phyloP scores from a whole-genome alignment of 2,113 vertebrate species.

The Urocitellus parryii region DNA sequence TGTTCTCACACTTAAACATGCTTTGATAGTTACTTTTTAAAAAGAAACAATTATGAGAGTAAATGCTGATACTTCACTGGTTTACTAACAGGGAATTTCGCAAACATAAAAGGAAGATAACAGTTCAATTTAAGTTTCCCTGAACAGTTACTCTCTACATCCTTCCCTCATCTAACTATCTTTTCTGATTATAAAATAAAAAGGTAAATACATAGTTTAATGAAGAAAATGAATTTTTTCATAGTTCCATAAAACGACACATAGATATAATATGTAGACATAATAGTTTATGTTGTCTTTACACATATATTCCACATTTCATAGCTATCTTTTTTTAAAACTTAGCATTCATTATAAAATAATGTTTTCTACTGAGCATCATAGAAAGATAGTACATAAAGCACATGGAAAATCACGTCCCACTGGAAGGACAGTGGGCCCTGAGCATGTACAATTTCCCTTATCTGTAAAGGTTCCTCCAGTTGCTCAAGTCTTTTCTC shows the following conservation, averaged over 20 bases:
- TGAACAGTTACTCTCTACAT: neutral
- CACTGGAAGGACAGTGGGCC: too few species aligned
- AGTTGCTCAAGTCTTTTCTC: too few species aligned
- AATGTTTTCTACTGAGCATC: neutral
- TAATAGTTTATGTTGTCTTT: neutral
- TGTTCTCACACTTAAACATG: neutral
- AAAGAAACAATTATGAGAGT: neutral
- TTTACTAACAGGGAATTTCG: neutral
- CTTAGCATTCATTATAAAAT: neutral
- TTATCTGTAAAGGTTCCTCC: too few species aligned
- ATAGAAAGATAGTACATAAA: too few species aligned
- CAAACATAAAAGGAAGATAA: neutral
- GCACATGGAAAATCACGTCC: too few species aligned
- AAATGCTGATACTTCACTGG: neutral
- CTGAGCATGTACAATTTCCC: too few species aligned
- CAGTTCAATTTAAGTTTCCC: neutral
- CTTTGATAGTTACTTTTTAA: neutral
- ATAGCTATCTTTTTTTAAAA: neutral
- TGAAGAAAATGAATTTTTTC: neutral
- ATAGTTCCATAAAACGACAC: neutral
- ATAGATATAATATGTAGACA: neutral
- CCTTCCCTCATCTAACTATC: neutral
- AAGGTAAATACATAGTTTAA: neutral
- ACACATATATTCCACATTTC: neutral
- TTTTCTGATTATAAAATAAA: neutral